Base-by-base conservation (phyloP, 1,140 invertebrate genomes). In the Drosophila setifemur region DNA sequence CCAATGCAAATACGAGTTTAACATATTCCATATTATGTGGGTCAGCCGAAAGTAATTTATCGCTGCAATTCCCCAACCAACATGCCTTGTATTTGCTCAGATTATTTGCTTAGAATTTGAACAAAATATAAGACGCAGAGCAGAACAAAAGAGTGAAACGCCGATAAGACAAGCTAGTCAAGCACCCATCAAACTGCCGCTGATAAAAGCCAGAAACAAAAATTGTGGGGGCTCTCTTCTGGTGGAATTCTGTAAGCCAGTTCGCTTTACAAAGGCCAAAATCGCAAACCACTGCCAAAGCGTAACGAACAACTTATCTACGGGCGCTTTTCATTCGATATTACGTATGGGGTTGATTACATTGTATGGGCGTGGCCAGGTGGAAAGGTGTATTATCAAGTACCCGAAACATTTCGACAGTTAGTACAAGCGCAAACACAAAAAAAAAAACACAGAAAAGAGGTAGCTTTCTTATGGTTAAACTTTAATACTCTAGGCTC, bases 261-360 rank as follows among this genome's bases (percentile, higher is more conserved):
- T 39, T 70, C 14, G 49, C 47, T 69, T 64, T 82, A 77, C 58
- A 66, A 61, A 49, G 52, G 68, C 45, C 47, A 33, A 66, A 68
- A 49, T 58, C 45, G 48, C 4, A 48, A 37, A 61, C 48, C 77
- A 83, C 79, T 85, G 79, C 33, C 74, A 53, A 45, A 39, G 73
- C 72, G 47, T 58, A 83, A 66, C 79, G 73, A 76, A 50, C 55
- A 83, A 66, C 79, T 74, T 70, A 83, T 79, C 76, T n/a, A n/a
- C n/a, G n/a, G n/a, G n/a, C n/a, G n/a, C n/a, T n/a, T 58, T 9
- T 60, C 55, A 49, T 47, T 45, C 68, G 68, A 70, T 61, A 66
- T 43, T 55, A 6, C 39, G 25, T 58, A 66, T 40, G 19, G 44
- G 39, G 23, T 76, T 77, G 57, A 78, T 82, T 77, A 78, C 53